Base-by-base conservation (phyloP, 2,113 vertebrate genomes). In the Corapipo altera region DNA sequence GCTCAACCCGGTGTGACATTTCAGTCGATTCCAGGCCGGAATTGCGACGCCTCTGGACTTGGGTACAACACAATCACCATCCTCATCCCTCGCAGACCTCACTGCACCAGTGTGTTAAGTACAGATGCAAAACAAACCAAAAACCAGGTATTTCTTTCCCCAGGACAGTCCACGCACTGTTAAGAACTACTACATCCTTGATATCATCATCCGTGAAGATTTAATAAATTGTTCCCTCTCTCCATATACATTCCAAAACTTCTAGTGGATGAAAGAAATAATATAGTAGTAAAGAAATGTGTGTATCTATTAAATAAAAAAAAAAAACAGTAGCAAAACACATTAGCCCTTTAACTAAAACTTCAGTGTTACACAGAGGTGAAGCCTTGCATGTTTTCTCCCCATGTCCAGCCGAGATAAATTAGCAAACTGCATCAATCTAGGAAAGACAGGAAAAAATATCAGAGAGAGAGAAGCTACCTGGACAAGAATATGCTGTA, bases 71-170 rank as follows among this genome's bases (percentile, higher is more conserved):
- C 44, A 8, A 1, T 8, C 87, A 8, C 14, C 41, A 6, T 30
- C 19, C 74, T 33, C 57, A 43, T 3, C 46, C 65, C 67, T 33
- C n/a, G 4, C 61, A 43, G 15, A n/a, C 12, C n/a, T 22, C 88
- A 11, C 30, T 18, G 44, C 4, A 1, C 24, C 75, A 41, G 0
- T 0, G 8, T 1, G 1, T 27, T 11, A 64, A 64, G 64, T 71
- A 46, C n/a, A 37, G 10, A 35, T 0, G 7, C 4, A 19, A 3
- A 16, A 51, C 72, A 8, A 49, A 43, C 26, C 35, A 37, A 41
- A 23, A 48, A 7, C 0, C 51, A 9, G 35, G 0, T 6, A 14
- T 23, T 43, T 46, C 6, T 28, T 39, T 65, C 15, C 37, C 61
- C n/a, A 20, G 22, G 12, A 37, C 7, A 49, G 28, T 4, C 43